Evolutionary conservation across 35 echinoderm and acorn worm species (phyloP).

Genomic region (Amphiura filiformis): DNA sequence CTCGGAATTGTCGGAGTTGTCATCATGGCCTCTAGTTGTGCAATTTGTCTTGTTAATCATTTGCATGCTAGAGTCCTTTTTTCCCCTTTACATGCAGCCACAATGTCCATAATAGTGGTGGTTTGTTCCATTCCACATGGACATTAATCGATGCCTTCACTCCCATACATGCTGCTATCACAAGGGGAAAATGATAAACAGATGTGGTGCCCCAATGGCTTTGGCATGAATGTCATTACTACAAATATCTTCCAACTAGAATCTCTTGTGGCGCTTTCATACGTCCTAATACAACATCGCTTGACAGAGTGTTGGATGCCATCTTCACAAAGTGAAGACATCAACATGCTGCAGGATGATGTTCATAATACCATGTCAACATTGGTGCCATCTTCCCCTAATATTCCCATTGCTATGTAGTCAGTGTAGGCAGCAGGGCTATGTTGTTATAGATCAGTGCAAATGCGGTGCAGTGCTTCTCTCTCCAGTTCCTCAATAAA

Average conservation of each 20-base stretch:
- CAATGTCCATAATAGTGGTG: not conserved
- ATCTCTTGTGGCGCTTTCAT: not conserved
- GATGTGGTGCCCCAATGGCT: not conserved
- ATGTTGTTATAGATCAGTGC: too few relatives aligned
- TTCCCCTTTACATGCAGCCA: not conserved
- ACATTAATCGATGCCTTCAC: not conserved
- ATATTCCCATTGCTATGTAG: too few relatives aligned
- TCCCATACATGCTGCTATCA: not conserved
- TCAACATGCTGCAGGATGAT: not conserved
- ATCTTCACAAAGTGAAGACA: not conserved
- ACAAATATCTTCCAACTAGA: not conserved
- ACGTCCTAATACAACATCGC: not conserved
- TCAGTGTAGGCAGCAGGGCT: too few relatives aligned
- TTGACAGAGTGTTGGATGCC: too few relatives aligned
- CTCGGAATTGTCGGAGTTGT: not conserved
- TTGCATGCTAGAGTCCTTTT: not conserved
- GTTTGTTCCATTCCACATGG: not conserved
- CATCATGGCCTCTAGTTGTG: not conserved
- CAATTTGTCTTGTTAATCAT: not conserved
- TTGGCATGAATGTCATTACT: not conserved
- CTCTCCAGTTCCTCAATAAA: too few relatives aligned
- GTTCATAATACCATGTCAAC: too few relatives aligned
- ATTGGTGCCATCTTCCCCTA: too few relatives aligned
- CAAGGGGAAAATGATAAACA: not conserved
- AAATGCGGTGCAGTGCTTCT: too few relatives aligned